Conservation (phyloP, 2,888 invertebrate genomes). For the Netelia virgata region DNA sequence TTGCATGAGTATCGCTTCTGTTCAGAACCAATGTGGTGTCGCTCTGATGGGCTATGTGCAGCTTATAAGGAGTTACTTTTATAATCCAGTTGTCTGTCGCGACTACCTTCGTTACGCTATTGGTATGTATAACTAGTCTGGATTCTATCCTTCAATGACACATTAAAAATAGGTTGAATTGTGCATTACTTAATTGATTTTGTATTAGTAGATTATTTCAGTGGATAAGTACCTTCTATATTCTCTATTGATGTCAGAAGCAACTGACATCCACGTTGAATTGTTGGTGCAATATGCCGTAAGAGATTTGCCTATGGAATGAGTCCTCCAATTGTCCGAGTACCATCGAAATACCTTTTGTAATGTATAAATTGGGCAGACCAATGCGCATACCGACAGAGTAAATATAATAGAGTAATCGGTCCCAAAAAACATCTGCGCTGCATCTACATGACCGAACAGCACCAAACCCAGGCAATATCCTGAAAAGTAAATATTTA, state of each 20-base stretch:
- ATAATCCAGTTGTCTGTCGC: slow-evolving; percentile 96
- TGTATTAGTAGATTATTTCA: neutral
- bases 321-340: slow-evolving; percentile 88
- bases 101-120: slow-evolving; percentile 89
- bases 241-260: slow-evolving; percentile 90
- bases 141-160: slow-evolving; percentile 77
- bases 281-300: slow-evolving; percentile 88
- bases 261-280: slow-evolving; percentile 89
- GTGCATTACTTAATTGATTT: no score
- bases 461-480: slow-evolving; percentile 87
- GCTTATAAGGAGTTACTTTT: slow-evolving; percentile 91
- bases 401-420: slow-evolving; percentile 83
- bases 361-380: slow-evolving; percentile 86
- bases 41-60: slow-evolving; percentile 91
- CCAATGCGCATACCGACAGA: slow-evolving; percentile 83
- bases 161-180: neutral
- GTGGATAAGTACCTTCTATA: slow-evolving; percentile 88
- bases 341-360: slow-evolving; percentile 89
- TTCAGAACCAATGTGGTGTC: slow-evolving; percentile 92
- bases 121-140: slow-evolving; percentile 90
- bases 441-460: slow-evolving; percentile 80
- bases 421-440: slow-evolving; percentile 79
- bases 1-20: slow-evolving; percentile 90
- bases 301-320: slow-evolving; percentile 91
- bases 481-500: slow-evolving; percentile 78